These are phyloP conservation scores for Zygothrica quintamaculata DNA, from an alignment of 2,888 invertebrate genomes.

Conservation along the genomic window DNA sequence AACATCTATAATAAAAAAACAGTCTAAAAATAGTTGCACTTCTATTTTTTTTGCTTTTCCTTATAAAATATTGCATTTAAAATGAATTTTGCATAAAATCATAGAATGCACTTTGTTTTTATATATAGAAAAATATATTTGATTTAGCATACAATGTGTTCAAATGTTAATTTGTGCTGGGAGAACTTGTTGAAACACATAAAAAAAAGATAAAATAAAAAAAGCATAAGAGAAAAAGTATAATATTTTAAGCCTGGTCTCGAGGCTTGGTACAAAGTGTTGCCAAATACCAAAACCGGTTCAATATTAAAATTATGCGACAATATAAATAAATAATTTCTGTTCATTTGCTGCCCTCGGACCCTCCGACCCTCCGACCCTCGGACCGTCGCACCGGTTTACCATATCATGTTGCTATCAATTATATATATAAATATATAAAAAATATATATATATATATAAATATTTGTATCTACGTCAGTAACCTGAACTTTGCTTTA, in stretches of 20 bases:
- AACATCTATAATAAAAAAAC: conserved; percentile 4
- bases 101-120: conserved; percentile 10
- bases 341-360: conserved; percentile 12
- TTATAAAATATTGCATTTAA: conserved; percentile 4
- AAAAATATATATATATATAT: background rate
- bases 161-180: conserved; percentile 5
- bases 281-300: conserved; percentile 64
- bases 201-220: conserved; percentile 8
- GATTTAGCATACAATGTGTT: conserved; percentile 5
- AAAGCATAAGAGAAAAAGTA: conserved; percentile 5
- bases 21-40: background rate
- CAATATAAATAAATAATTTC: conserved; percentile 39
- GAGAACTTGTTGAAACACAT: conserved; percentile 7
- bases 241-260: background rate
- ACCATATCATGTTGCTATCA: background rate
- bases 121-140: conserved; percentile 38
- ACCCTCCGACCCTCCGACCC: background rate
- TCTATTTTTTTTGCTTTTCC: background rate
- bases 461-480: conserved; percentile 21
- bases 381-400: conserved; percentile 61
- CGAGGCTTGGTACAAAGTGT: conserved; percentile 15
- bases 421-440: background rate
- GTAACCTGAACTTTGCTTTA: conserved; percentile 42
- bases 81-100: conserved; percentile 34
- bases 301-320: conserved; percentile 54